A percentile compares a stretch with the other conserved stretches of the same genome.
Conservation (phyloP, 2,888 invertebrate genomes). For the Phrixothrix hirtus region DNA sequence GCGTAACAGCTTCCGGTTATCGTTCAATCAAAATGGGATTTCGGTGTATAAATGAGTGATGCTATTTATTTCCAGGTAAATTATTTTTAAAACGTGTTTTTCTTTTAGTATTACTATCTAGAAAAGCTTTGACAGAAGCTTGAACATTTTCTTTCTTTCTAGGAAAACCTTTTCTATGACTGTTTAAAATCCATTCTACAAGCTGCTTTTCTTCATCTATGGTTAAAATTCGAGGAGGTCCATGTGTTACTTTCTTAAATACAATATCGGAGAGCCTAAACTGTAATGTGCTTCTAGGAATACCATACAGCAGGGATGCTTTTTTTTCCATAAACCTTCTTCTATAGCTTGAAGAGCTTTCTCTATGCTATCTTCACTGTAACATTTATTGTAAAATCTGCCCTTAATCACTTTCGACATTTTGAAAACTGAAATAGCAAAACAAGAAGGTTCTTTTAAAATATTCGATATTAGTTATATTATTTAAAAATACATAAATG, state of each 20-base stretch:
- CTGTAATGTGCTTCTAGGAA: neutral
- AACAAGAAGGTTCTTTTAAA: no score
- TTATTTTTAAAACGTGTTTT: neutral
- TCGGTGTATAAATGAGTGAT: neutral
- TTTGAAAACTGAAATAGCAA: no score
- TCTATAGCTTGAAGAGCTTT: neutral
- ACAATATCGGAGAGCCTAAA: neutral
- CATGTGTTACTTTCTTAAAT: neutral
- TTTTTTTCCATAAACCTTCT: neutral
- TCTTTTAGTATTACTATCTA: neutral
- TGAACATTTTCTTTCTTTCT: neutral
- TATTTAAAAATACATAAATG: no score
- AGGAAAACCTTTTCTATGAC: constrained; percentile 2
- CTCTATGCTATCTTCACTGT: neutral
- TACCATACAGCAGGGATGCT: neutral
- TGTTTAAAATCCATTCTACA: neutral
- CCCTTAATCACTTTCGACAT: no score
- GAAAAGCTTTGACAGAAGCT: neutral
- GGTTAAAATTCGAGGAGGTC: neutral
- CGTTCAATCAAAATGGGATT: neutral
- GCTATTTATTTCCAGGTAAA: neutral
- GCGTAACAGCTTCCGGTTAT: neutral
- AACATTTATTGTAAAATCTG: neutral
- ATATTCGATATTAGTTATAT: no score
- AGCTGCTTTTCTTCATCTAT: neutral